Conservation (phyloP, 2,888 invertebrate species). For the Erannis defoliaria region DNA sequence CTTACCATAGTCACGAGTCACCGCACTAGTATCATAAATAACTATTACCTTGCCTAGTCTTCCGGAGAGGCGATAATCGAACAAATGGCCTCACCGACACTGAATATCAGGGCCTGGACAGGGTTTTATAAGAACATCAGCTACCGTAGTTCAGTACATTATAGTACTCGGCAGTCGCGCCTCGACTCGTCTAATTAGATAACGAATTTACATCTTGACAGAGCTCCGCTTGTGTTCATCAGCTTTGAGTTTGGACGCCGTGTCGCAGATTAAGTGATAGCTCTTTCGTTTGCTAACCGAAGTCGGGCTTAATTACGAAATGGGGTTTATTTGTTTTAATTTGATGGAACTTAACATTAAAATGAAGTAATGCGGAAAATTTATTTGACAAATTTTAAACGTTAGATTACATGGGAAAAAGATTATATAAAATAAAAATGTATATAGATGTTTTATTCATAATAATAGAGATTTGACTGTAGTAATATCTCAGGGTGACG, state of each 20-base stretch:
- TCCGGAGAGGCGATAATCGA: no score
- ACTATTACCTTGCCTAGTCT: no score
- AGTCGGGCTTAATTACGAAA: constrained; percentile 30
- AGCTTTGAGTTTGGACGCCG: constrained; percentile 48
- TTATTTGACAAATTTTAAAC: constrained; percentile 20
- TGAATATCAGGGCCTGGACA: no score
- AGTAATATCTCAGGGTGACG: no score
- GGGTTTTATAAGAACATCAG: constrained; percentile 4
- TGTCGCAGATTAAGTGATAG: constrained; percentile 51
- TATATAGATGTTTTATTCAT: no score
- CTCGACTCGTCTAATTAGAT: constrained; percentile 73
- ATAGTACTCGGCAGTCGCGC: constrained; percentile 39
- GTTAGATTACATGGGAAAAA: no score
- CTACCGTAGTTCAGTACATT: constrained; percentile 11
- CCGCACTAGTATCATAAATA: no score
- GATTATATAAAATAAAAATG: no score
- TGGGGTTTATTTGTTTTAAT: constrained; percentile 19
- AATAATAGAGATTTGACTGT: no score
- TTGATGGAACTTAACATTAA: constrained; percentile 14
- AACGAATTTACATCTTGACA: constrained; percentile 80
- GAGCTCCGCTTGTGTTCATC: constrained; percentile 67
- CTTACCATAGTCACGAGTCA: no score
- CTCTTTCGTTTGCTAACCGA: constrained; percentile 66
- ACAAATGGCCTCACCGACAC: no score
- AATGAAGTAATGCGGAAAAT: constrained; percentile 19